Percentiles rank a stretch among this genome's conserved stretches.
These are phyloP conservation scores for Lamellibrachia columna DNA, from an alignment of 2,888 invertebrate genomes.

Conservation along the genomic window DNA sequence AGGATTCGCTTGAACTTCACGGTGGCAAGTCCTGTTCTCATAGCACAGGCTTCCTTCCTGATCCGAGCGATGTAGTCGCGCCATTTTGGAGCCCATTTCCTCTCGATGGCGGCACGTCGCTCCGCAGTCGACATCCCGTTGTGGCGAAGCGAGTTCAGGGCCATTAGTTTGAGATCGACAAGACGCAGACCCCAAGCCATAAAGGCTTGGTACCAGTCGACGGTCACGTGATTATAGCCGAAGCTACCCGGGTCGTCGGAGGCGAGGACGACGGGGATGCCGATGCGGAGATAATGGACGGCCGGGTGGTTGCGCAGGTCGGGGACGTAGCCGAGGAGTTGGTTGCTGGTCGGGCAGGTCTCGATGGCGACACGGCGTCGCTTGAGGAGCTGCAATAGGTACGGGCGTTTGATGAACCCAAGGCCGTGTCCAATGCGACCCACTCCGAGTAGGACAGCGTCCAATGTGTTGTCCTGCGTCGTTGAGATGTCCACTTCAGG, in stretches of 20 bases:
- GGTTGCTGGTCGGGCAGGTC: slow-evolving; percentile 44
- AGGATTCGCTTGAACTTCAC: slow-evolving; percentile 31
- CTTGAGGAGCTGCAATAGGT: slow-evolving; percentile 35
- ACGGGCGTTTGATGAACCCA: slow-evolving; percentile 44
- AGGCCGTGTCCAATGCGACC: slow-evolving; percentile 45
- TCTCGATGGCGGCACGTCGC: slow-evolving; percentile 36
- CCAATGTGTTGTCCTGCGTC: slow-evolving; percentile 43
- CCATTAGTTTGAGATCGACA: slow-evolving; percentile 43
- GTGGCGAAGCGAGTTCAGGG: slow-evolving; percentile 43
- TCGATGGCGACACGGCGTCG: slow-evolving; percentile 41
- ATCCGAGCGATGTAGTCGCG: slow-evolving; percentile 36
- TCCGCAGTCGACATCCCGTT: slow-evolving; percentile 38
- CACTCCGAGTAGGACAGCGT: slow-evolving; percentile 42
- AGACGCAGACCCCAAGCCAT: slow-evolving; percentile 47
- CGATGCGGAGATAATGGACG: slow-evolving; percentile 37
- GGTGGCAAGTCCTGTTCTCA: not conserved
- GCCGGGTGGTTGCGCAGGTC: slow-evolving; percentile 47
- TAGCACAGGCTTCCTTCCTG: slow-evolving; percentile 36
- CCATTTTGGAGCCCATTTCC: slow-evolving; percentile 42
- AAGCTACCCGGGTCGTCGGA: slow-evolving; percentile 49
- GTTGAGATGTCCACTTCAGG: slow-evolving; percentile 40
- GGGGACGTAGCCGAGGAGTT: slow-evolving; percentile 43
- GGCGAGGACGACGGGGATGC: slow-evolving; percentile 44
- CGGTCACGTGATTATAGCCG: slow-evolving; percentile 46
- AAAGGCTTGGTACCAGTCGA: slow-evolving; percentile 47